Conservation (phyloP, 2,888 invertebrate species). For the Sthenelais limicola region DNA sequence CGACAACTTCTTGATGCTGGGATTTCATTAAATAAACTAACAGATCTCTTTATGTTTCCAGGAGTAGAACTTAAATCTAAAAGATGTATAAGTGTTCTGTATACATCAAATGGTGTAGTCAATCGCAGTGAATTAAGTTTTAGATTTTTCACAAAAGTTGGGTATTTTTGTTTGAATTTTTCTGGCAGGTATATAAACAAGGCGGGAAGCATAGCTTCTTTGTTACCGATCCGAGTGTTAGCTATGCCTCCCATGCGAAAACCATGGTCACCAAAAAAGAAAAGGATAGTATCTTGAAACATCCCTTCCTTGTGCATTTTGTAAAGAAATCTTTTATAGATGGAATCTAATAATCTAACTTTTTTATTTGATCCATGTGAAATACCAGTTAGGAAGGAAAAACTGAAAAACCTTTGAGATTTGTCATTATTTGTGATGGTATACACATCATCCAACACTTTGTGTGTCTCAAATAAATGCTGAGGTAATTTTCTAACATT, state of each 20-base stretch:
- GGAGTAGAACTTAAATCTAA: neutral
- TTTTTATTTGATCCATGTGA: neutral
- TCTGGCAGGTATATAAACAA: neutral
- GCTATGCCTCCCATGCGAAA: neutral
- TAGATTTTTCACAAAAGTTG: neutral
- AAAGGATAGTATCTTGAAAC: neutral
- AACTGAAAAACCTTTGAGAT: neutral
- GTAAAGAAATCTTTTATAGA: neutral
- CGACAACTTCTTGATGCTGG: neutral
- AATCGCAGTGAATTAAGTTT: neutral
- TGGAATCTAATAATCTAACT: neutral
- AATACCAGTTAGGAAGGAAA: neutral
- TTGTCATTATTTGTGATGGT: neutral
- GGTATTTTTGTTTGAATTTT: neutral
- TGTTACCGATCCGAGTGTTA: neutral
- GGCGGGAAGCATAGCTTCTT: neutral
- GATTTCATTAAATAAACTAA: neutral
- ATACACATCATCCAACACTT: neutral
- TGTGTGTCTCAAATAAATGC: neutral
- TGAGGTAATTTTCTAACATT: slow-evolving; percentile 2
- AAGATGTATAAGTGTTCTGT: neutral
- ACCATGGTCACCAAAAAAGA: slow-evolving; percentile 10
- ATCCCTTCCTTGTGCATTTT: neutral
- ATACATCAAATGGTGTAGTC: slow-evolving; percentile 5
- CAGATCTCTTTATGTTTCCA: neutral